Conservation (phyloP, 2,113 vertebrate genomes). For the Ammodytes dubius region DNA sequence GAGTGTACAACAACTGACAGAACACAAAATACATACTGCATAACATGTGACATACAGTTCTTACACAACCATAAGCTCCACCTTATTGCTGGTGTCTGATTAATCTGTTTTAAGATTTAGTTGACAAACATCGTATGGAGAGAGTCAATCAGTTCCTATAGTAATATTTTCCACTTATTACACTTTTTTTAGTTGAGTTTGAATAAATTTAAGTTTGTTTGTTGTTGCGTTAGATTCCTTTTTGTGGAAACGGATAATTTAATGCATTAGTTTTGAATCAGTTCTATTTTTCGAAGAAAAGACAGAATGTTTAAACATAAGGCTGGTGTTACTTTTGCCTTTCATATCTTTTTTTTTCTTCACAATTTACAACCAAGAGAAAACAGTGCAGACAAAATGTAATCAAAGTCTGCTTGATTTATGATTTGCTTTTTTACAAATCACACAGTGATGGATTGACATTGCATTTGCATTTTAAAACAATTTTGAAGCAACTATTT, state of each 20-base stretch:
- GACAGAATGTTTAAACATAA: not conserved
- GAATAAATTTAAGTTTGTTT: not conserved
- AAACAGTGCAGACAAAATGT: not conserved
- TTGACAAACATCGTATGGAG: too few relatives aligned
- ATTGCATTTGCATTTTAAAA: not conserved
- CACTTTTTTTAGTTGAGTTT: not conserved
- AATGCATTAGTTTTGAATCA: not conserved
- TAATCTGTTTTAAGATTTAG: not conserved
- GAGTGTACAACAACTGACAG: constrained; percentile 17
- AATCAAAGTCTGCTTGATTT: not conserved
- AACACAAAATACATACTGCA: constrained; percentile 7
- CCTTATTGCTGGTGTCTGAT: not conserved
- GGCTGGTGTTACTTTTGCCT: not conserved
- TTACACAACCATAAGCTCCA: not conserved
- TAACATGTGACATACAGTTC: not conserved
- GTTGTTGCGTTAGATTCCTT: not conserved
- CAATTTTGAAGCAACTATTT: not conserved
- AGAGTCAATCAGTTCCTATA: not conserved
- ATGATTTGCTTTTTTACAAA: not conserved
- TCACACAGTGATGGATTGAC: not conserved
- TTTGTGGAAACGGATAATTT: not conserved
- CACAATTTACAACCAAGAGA: not conserved
- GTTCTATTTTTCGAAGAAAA: not conserved
- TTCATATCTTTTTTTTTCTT: not conserved
- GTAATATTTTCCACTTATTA: not conserved